phyloP scores from a whole-genome alignment of 1,140 invertebrate species.

The Lepidurus packardi region DNA sequence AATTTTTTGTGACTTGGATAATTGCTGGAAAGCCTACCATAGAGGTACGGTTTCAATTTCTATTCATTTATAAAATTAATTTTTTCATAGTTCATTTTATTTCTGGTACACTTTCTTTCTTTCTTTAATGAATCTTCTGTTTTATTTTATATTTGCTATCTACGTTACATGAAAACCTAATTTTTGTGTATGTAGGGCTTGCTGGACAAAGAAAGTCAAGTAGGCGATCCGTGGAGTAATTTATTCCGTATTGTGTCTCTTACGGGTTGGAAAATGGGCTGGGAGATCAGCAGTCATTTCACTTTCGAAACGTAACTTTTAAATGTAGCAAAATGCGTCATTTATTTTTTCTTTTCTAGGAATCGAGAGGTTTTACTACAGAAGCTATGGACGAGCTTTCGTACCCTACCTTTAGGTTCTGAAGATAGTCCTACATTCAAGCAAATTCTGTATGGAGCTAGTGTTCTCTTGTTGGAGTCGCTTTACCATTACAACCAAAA shows the following conservation, averaged over 20 bases:
- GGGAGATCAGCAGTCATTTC: conserved; percentile 60
- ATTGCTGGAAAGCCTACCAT: conserved; percentile 38
- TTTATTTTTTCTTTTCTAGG: conserved; percentile 37
- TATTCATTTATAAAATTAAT: conserved; percentile 21
- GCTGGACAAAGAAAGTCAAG: conserved; percentile 49
- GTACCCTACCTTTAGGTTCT: conserved; percentile 37
- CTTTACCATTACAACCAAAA: conserved; percentile 59
- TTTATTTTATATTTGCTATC: conserved; percentile 25
- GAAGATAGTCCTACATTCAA: conserved; percentile 44
- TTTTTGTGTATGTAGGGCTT: conserved; percentile 40
- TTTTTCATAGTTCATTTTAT: conserved; percentile 30
- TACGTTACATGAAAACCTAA: no score
- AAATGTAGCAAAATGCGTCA: conserved; percentile 24
- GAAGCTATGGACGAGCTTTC: conserved; percentile 50
- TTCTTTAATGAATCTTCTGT: conserved; percentile 26
- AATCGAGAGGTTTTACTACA: conserved; percentile 65
- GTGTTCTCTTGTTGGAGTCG: conserved; percentile 62
- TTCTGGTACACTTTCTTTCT: not conserved
- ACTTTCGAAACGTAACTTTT: conserved; percentile 43
- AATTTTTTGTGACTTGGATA: conserved; percentile 51
- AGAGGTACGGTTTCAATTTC: conserved; percentile 26
- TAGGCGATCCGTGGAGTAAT: conserved; percentile 69
- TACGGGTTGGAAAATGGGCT: conserved; percentile 68
- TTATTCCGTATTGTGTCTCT: conserved; percentile 68
- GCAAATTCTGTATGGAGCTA: conserved; percentile 59